Base-by-base conservation (phyloP, 2,797 vertebrate species). In the Acanthurus lineatus region DNA sequence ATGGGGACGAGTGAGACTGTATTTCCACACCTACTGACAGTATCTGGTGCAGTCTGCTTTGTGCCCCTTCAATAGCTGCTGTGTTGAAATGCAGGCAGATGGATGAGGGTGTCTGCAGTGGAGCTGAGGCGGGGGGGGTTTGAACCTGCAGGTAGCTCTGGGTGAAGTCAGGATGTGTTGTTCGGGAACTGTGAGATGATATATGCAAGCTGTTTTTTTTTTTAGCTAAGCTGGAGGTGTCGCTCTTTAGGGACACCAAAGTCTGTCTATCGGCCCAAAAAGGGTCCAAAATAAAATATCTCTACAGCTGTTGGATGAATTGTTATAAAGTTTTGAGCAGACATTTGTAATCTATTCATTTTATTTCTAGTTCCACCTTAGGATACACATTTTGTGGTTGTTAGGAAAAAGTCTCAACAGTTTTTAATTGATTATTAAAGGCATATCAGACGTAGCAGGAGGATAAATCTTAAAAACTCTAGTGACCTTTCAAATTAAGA, bases 21-120 rank as follows among this genome's bases (percentile, higher is more conserved):
- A 45, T 79, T 42, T 88, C 80, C 75, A 72, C 86, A 89, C 83
- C 77, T 77, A 76, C 25, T 64, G 82, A 82, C 84, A 20, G 67
- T 86, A 82, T 92, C 85, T 86, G 63, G 9, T 67, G 74, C 12
- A 32, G 42, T 72, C 64, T 86, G 73, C 78, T 78, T 65, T 51
- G 42, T 76, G 69, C 76, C 56, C 40, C 5, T 49, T 81, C 68
- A 80, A 81, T 77, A 56, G 68, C 56, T 35, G 77, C 69, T 53
- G 68, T 82, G 83, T 73, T 88, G 82, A 88, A 82, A 88, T 54
- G 45, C 1, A 19, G 65, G 62, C 42, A 75, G 68, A 86, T 35
- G 49, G 64, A 69, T 25, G 69, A 61, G 38, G 17, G 69, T 45
- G 60, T 45, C 47, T 14, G 6, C 15, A 38, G 59, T 11, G 16